These are phyloP conservation scores for Laticauda laticaudata DNA, from an alignment of 2,113 vertebrate species.

Conservation along the genomic window DNA sequence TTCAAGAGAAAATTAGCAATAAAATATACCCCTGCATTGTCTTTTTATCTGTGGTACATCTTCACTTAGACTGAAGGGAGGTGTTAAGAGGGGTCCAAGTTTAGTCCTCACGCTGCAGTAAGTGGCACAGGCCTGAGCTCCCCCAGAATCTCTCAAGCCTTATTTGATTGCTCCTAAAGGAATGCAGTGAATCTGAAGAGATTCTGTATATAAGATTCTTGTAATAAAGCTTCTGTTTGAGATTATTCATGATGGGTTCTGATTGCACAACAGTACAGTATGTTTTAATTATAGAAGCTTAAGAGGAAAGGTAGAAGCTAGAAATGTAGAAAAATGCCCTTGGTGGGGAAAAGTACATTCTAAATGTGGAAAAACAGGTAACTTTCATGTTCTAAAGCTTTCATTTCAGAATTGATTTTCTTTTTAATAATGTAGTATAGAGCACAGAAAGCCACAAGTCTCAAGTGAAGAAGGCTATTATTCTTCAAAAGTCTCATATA, in stretches of 20 bases:
- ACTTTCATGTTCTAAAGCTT: constrained; percentile 10
- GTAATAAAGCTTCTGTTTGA: too few relatives aligned
- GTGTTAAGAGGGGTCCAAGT: too few relatives aligned
- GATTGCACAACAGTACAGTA: neutral
- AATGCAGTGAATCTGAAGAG: too few relatives aligned
- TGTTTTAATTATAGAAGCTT: neutral
- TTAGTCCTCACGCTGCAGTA: too few relatives aligned
- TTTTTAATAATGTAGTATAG: neutral
- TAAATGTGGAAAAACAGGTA: neutral
- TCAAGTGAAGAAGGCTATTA: constrained; percentile 4
- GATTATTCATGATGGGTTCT: too few relatives aligned
- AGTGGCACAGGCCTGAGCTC: too few relatives aligned
- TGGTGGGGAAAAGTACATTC: neutral
- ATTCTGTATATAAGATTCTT: too few relatives aligned
- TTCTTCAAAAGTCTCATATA: neutral
- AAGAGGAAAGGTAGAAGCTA: neutral
- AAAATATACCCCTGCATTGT: neutral
- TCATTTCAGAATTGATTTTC: neutral
- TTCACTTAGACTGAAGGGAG: too few relatives aligned
- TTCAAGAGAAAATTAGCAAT: neutral
- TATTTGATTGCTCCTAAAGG: too few relatives aligned
- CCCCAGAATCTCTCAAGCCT: too few relatives aligned
- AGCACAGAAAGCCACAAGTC: constrained; percentile 5
- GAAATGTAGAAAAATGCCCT: neutral
- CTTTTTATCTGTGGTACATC: neutral